Conservation (phyloP, 2,888 invertebrate species). For the Calameuta filiformis region DNA sequence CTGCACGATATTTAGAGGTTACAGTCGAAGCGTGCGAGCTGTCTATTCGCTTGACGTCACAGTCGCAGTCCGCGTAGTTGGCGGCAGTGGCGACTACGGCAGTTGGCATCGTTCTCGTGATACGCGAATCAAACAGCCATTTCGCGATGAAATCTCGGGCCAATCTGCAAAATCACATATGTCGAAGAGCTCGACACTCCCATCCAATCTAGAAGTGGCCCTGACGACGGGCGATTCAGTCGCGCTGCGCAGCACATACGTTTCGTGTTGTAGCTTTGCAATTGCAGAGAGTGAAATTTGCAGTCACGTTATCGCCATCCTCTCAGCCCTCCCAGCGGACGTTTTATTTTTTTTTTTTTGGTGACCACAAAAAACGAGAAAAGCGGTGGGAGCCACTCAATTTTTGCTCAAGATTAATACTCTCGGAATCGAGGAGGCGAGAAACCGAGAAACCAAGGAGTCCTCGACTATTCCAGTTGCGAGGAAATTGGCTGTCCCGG, state of each 20-base stretch:
- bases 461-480: constrained; percentile 13
- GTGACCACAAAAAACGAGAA: no score
- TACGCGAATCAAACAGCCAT: constrained; percentile 48
- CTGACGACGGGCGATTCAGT: neutral
- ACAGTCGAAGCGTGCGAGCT: neutral
- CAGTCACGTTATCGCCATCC: no score
- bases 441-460: no score
- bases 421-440: no score
- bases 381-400: no score
- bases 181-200: constrained; percentile 41
- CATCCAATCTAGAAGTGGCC: constrained; percentile 50
- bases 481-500: constrained; percentile 58
- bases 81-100: neutral
- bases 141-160: constrained; percentile 44
- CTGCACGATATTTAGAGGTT: constrained; percentile 10
- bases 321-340: no score
- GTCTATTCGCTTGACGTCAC: neutral
- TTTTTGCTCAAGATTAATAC: no score
- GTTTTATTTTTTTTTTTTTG: no score
- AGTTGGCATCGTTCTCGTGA: neutral
- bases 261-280: no score
- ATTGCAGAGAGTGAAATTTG: no score
- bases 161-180: constrained; percentile 52
- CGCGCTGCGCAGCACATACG: no score
- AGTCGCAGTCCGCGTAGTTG: constrained; percentile 5